Base-by-base conservation (phyloP, 2,113 vertebrate species). In the Nettapus auritus region DNA sequence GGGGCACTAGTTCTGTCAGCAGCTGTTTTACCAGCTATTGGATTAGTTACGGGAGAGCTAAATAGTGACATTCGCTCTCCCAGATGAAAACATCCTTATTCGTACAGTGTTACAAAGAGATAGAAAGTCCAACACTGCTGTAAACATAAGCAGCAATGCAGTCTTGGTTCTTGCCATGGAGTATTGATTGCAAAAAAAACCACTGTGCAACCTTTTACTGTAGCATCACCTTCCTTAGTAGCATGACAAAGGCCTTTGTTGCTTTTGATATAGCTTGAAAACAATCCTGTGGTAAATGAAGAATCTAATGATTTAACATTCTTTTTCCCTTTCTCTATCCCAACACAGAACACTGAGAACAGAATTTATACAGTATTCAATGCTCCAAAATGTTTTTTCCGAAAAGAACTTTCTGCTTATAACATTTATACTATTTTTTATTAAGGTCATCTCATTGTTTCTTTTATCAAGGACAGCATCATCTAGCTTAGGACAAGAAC, bases 261-360 rank as follows among this genome's bases (percentile, higher is more conserved):
- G 74, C n/a, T 70, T 86, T 88, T 76, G 20, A 71, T 90, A 64
- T 20, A 90, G 28, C 25, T 89, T 84, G 56, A 92, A 90, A 93
- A 56, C 8, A 57, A 64, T 56, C 46, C 44, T 62, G 48, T 23
- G 84, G 83, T 46, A 44, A 75, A 10, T 63, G 68, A 80, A 77
- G 60, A 46, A 60, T 9, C 10, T 31, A 60, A 73, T 34, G 34
- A 88, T 19, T 70, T 74, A 86, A 68, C 5, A 90, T 40, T 2
- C 9, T 63, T 80, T 71, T 21, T 1, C 7, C n/a, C 31, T 23
- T 84, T 79, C 48, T 84, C 56, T 78, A n/a, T 14, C 11, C 85
- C 3, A 20, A 14, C 9, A 90, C 1, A 52, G 26, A 92, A 67
- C 25, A 88, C 23, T 4, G 2, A 88, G 71, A 82, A 29, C 57